A percentile compares a stretch with the other conserved stretches of the same genome.
phyloP scores from a whole-genome alignment of 1,140 invertebrate genomes.

The Pseudoatta argentina region DNA sequence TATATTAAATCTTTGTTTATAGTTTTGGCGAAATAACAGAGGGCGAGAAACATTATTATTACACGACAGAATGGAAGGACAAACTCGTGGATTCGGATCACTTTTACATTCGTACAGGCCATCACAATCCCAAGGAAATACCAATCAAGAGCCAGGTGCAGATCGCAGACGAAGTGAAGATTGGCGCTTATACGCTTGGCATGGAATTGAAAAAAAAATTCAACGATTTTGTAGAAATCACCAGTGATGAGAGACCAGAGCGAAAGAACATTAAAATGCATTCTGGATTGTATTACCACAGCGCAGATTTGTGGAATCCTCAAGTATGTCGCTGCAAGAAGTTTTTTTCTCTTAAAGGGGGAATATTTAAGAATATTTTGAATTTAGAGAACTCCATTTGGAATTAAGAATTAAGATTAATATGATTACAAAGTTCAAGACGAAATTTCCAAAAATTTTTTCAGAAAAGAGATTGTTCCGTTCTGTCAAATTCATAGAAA shows the following conservation, averaged over 20 bases:
- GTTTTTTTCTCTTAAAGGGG: background rate
- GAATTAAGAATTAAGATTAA: background rate
- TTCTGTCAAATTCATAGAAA: background rate
- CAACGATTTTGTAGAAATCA: constrained; percentile 91
- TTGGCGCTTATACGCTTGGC: constrained; percentile 87
- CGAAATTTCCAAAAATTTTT: background rate
- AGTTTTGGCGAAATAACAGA: constrained; percentile 76
- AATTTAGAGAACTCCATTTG: background rate
- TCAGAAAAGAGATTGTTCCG: background rate
- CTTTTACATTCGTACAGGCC: constrained; percentile 91
- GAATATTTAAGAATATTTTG: background rate
- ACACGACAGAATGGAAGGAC: constrained; percentile 93
- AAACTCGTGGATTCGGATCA: constrained; percentile 92
- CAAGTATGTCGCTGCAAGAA: constrained; percentile 81
- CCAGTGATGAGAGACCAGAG: constrained; percentile 94
- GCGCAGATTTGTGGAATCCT: constrained; percentile 93
- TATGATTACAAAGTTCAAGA: background rate
- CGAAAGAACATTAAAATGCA: constrained; percentile 93
- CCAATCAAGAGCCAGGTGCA: constrained; percentile 88
- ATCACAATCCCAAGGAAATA: constrained; percentile 92
- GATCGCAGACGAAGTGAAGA: constrained; percentile 87
- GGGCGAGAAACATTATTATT: constrained; percentile 89
- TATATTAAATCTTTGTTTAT: constrained; percentile 76
- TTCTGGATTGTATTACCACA: constrained; percentile 94
- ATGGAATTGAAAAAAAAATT: constrained; percentile 92